Percentiles rank a stretch among this genome's conserved stretches.
phyloP scores from a whole-genome alignment of 2,113 vertebrate species.

The Gallinago media region DNA sequence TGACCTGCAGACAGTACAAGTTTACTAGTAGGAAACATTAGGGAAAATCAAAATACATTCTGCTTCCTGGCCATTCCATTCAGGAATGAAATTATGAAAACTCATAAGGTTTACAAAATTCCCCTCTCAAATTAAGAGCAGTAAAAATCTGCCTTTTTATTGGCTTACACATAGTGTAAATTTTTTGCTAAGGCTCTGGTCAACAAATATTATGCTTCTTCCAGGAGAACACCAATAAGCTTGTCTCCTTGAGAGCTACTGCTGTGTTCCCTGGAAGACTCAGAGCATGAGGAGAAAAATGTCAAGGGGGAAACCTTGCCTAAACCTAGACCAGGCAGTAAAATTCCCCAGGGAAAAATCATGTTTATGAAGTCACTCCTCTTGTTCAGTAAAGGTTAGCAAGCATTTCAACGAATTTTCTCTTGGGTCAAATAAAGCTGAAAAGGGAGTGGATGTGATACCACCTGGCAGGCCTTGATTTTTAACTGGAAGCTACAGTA shows the following conservation, averaged over 20 bases:
- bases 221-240: neutral
- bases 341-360: slow-evolving; percentile 22
- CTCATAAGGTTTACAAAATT: slow-evolving; percentile 25
- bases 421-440: slow-evolving; percentile 34
- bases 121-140: slow-evolving; percentile 28
- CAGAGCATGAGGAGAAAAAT: slow-evolving; percentile 48
- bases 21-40: slow-evolving; percentile 24
- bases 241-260: slow-evolving; percentile 1
- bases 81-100: neutral
- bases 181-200: slow-evolving; percentile 33
- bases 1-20: neutral
- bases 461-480: slow-evolving; percentile 37
- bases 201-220: slow-evolving; percentile 20
- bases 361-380: slow-evolving; percentile 23
- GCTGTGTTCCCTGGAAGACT: slow-evolving; percentile 42
- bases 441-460: slow-evolving; percentile 1
- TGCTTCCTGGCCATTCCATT: neutral
- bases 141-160: slow-evolving; percentile 48
- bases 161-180: neutral
- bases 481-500: slow-evolving; percentile 5
- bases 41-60: slow-evolving; percentile 7
- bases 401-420: slow-evolving; percentile 18
- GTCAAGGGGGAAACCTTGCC: slow-evolving; percentile 37
- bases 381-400: slow-evolving; percentile 53
- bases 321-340: slow-evolving; percentile 15